phyloP scores from a whole-genome alignment of 2,797 vertebrate genomes.

The Falco columbarius region DNA sequence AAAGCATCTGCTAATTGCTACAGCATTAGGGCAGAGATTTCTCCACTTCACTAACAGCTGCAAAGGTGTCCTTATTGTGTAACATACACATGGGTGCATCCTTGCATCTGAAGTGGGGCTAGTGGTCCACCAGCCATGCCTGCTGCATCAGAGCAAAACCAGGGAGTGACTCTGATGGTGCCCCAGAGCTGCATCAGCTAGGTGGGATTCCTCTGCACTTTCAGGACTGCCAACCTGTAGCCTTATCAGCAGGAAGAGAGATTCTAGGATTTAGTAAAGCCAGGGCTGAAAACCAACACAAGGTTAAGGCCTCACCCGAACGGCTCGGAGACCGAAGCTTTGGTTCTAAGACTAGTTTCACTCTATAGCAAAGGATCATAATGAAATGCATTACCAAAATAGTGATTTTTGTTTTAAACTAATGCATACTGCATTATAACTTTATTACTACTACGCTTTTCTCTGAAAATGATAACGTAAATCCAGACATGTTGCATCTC shows the following conservation, averaged over 20 bases:
- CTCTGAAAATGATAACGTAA: background rate
- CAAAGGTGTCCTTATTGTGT: background rate
- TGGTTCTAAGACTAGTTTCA: background rate
- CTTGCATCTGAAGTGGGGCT: background rate
- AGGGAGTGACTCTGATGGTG: background rate
- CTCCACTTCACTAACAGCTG: background rate
- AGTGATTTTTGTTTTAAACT: background rate
- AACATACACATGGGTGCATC: background rate
- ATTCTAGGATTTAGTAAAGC: rapidly evolving
- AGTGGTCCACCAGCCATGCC: rapidly evolving
- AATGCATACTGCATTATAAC: background rate
- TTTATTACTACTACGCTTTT: background rate
- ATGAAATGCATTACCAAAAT: background rate
- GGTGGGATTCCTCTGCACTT: background rate
- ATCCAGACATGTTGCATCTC: background rate
- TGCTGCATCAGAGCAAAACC: background rate
- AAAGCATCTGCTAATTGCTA: background rate
- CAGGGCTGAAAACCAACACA: background rate
- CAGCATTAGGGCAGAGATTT: background rate
- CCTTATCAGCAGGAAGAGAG: background rate
- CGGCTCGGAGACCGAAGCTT: no score
- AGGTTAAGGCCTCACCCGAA: background rate
- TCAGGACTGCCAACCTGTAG: background rate
- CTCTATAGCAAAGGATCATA: background rate
- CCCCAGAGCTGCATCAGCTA: background rate